Evolutionary conservation across 2,888 invertebrate species (phyloP), one percentile per base, ranked within the genome.

Genomic region (Polydrusus pterygomalis): DNA sequence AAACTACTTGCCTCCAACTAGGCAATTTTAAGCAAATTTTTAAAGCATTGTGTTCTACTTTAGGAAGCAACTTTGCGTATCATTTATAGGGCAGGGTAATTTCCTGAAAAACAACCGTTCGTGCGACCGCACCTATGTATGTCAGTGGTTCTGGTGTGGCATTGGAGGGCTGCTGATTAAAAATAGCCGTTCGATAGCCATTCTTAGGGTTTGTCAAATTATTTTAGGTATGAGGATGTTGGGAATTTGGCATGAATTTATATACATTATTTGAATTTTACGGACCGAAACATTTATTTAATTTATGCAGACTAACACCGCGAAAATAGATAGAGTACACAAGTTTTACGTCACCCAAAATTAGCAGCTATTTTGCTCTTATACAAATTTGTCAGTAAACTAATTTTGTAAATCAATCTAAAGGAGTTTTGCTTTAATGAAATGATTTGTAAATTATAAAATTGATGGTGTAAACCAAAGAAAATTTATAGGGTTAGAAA

Each of bases 71-170:
- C 49, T 74, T 74, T 54, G 40, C 69, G 74, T 69, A 74, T 69
- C 74, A 63, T 74, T n/a, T 69, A 63, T 20, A 63, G 63, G 47
- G 11, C 1, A 25, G 45, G 43, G 74, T 68, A 74, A 64, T 74
- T 74, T 74, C 69, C 74, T 69, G 74, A 74, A 72, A 74, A 74
- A 47, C 34, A 56, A 20, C 8, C 65, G 17, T 74, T 74, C 74
- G 74, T 74, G 74, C 69, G 47, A 63, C 69, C 69, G 56, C 74
- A 47, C 74, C 74, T 20, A 20, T 34, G 34, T 25, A 25, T 62
- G 60, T 73, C 45, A 43, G 64, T 30, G 47, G 45, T 64, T 47
- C 15, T 47, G 47, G 15, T 68, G 15, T 68, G 68, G 68, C 73
- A 68, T 67, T 20, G 20, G 45, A 47, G 49, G 60, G 30, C 73